Percentiles rank a stretch among this genome's conserved stretches.
Evolutionary conservation across 2,113 vertebrate genomes (phyloP).

Genomic region (Chelonoidis abingdonii): DNA sequence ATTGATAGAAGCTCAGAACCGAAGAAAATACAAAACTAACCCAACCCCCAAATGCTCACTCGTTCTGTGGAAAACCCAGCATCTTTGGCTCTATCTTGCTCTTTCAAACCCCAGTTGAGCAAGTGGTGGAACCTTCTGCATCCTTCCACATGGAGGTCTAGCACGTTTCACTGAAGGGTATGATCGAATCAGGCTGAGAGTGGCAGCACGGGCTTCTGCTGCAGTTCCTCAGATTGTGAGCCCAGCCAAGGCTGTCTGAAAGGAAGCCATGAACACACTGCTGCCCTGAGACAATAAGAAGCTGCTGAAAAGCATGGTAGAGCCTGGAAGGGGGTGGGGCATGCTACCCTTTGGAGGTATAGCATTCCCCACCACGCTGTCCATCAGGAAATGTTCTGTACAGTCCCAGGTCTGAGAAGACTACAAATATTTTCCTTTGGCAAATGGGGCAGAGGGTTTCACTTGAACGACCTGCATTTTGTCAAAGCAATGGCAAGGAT

Average conservation of each 20-base stretch:
- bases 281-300: neutral
- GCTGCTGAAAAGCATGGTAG: neutral
- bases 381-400: neutral
- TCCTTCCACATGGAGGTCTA: neutral
- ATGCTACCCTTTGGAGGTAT: neutral
- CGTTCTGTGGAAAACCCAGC: neutral
- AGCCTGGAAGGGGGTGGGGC: neutral
- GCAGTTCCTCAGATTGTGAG: neutral
- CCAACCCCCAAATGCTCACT: neutral
- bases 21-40: neutral
- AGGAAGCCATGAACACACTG: neutral
- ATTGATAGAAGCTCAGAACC: rapidly evolving
- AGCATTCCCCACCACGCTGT: neutral
- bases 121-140: neutral
- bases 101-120: neutral
- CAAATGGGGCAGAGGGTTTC: neutral
- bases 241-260: neutral
- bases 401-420: neutral
- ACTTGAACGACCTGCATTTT: neutral
- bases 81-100: neutral
- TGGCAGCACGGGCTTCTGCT: neutral
- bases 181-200: neutral
- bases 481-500: neutral
- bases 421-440: neutral
- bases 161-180: neutral